phyloP scores from a whole-genome alignment of 2,888 invertebrate species.

The Scaptomyza reducta region DNA sequence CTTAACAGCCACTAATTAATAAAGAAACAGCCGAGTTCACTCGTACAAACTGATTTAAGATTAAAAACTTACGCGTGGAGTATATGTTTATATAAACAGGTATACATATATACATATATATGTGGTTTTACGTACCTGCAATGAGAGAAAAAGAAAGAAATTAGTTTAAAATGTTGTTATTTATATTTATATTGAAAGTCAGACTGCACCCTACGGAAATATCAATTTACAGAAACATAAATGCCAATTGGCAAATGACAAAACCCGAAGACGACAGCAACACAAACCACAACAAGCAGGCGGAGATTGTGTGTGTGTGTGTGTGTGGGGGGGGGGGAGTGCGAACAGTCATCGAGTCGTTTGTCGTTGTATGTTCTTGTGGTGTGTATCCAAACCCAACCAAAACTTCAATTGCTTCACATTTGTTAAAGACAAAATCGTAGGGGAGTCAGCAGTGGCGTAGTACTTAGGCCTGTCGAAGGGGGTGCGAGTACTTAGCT shows the following conservation, averaged over 20 bases:
- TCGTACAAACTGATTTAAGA: constrained; percentile 36
- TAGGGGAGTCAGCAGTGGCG: constrained; percentile 24
- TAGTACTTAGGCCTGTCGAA: constrained; percentile 2
- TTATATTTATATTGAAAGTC: constrained; percentile 15
- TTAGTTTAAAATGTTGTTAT: constrained; percentile 52
- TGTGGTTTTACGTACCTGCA: constrained; percentile 49
- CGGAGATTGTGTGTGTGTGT: not conserved
- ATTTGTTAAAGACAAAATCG: constrained; percentile 53
- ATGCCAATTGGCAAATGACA: constrained; percentile 66
- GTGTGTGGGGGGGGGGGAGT: not conserved
- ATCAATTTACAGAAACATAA: constrained; percentile 66
- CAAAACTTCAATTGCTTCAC: constrained; percentile 55
- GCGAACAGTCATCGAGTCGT: constrained; percentile 16
- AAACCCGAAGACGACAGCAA: constrained; percentile 42
- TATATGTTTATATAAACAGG: constrained; percentile 1
- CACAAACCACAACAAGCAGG: constrained; percentile 18
- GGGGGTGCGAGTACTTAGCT: not conserved
- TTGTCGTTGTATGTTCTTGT: constrained; percentile 11
- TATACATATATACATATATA: not conserved
- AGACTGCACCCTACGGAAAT: constrained; percentile 58
- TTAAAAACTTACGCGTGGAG: constrained; percentile 26
- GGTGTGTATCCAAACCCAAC: constrained; percentile 10
- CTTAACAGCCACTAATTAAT: constrained; percentile 56
- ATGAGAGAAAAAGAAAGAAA: constrained; percentile 35
- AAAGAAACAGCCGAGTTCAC: constrained; percentile 22